Evolutionary conservation across 2,113 vertebrate genomes (phyloP), one percentile per base, ranked within the genome.

Genomic region (Porphyrio hochstetteri): DNA sequence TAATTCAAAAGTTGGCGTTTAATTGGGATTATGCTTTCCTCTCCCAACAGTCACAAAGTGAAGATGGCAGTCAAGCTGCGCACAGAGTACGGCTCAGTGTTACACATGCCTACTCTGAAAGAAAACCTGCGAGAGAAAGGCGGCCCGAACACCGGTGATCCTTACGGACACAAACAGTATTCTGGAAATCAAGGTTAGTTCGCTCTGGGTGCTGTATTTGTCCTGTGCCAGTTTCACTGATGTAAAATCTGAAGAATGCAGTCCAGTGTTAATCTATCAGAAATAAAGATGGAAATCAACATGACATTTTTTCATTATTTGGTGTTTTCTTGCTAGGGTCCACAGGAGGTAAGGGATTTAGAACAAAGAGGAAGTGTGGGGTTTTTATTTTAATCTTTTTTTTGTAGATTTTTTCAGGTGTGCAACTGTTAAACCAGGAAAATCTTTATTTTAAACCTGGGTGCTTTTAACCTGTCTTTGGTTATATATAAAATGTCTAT

Each of bases 81-180:
- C 44, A 96, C 99, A 0, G 99, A 99, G 17, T 99, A 99, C 1
- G 88, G 93, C 40, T 98, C 98, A 1, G 99, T 99, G 59, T 95
- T 99, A 17, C 99, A 99, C 96, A 99, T 99, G 99, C 99, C 99
- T 8, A 97, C 98, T 63, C 96, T 98, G 31, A 99, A 99, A 93
- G 99, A 99, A 96, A 98, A 97, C 50, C 76, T 97, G 82, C 98
- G 98, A 95, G 99, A 99, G 82, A 98, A 99, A 80, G 97, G 97
- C 33, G 60, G 92, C 60, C 95, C 97, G 13, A 95, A 94, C 93
- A 21, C 95, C 0, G n/a, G 97, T 9, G 98, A 98, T 94, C 96
- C 98, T 7, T 99, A 98, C 16, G 97, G 96, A 59, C 98, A 98
- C 59, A 98, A 98, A 52, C 98, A 98, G 33, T 99, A 98, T 90